Evolutionary conservation across 1,140 invertebrate species (phyloP), one percentile per base, ranked within the genome.

Genomic region (Stegodyphus mimosarum): DNA sequence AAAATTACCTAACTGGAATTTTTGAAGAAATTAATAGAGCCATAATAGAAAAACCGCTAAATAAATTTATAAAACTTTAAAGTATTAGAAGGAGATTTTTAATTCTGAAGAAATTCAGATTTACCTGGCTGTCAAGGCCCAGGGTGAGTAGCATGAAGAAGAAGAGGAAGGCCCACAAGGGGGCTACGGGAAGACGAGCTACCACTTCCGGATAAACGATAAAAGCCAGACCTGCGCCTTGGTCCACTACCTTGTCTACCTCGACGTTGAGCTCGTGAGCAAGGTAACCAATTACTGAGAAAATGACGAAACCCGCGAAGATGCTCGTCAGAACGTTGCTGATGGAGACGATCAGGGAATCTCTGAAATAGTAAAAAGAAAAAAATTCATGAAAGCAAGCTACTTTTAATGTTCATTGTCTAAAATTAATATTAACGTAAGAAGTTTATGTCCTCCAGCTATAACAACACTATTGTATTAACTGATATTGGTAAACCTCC

Each of bases 161-260:
- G 91, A 97, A 97, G 0, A 96, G 90, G 71, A 95, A 90, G 1
- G 95, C 95, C 96, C 96, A 97, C 5, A 96, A 90, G 0, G 95
- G 95, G 3, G 95, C 94, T 6, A 95, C 91, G 0, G 95, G 95
- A 87, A 97, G 90, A 81, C 95, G 92, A 0, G 95, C 93, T 6
- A 97, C 94, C 0, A 95, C 95, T 90, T 96, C 95, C 0, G 96
- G 95, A 89, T 97, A 96, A 7, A 95, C 95, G 83, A 96, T 95
- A 88, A 96, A 96, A 2, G 95, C 95, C 70, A 96, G 90, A 4
- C 95, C 95, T 67, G 95, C 94, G 91, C 95, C 89, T 89, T 95
- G 93, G 81, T 95, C 94, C 17, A 95, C 94, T 49, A 95, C 94
- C 63, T 93, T 92, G 6, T 93, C 92, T 4, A 95, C 94, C 33